phyloP scores from a whole-genome alignment of 2,888 invertebrate genomes.

The Troides helena region DNA sequence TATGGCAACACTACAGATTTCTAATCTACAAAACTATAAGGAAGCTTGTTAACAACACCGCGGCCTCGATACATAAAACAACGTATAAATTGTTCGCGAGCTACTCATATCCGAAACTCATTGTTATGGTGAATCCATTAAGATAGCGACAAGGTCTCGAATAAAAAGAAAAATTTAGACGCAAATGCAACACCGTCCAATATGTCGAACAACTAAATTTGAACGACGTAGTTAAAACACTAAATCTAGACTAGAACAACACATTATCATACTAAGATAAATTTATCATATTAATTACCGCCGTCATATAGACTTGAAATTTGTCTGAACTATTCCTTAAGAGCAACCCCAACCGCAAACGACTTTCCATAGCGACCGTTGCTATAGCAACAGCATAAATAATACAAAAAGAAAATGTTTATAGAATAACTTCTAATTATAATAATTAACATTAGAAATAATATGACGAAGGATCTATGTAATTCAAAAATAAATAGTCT shows the following conservation, averaged over 20 bases:
- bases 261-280: no score
- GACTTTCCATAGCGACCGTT: no score
- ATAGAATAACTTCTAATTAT: no score
- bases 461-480: no score
- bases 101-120: slow-evolving; percentile 37
- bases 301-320: no score
- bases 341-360: no score
- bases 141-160: slow-evolving; percentile 39
- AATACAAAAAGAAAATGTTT: no score
- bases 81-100: slow-evolving; percentile 38
- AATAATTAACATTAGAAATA: no score
- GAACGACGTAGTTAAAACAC: neutral
- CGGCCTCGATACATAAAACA: slow-evolving; percentile 35
- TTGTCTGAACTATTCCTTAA: no score
- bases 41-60: slow-evolving; percentile 25
- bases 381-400: no score
- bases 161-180: slow-evolving; percentile 31
- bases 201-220: neutral
- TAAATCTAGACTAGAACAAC: neutral
- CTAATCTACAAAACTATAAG: slow-evolving; percentile 27
- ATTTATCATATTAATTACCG: no score
- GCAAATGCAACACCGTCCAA: slow-evolving; percentile 20
- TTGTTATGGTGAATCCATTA: slow-evolving; percentile 43
- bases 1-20: slow-evolving; percentile 15
- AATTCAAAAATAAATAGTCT: no score